A percentile compares a stretch with the other conserved stretches of the same genome.
These are phyloP conservation scores for Cydia amplana DNA, from an alignment of 1,140 invertebrate species.

Conservation along the genomic window DNA sequence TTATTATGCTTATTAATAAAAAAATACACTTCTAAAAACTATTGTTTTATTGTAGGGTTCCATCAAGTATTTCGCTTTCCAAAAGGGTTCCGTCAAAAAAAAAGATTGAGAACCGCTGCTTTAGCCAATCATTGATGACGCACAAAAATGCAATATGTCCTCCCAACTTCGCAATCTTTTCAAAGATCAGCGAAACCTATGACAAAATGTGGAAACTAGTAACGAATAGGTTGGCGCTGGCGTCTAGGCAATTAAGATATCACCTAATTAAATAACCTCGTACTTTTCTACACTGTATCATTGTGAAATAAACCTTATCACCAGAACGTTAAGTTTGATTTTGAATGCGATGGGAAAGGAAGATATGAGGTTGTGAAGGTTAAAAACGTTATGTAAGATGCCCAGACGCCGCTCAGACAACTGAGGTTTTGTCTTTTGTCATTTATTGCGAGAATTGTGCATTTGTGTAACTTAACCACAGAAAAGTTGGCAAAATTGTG, in stretches of 20 bases:
- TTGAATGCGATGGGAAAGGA: background rate
- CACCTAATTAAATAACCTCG: background rate
- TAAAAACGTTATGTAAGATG: background rate
- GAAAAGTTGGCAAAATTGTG: background rate
- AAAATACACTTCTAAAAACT: too few species aligned
- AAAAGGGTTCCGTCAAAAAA: too few species aligned
- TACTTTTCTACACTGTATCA: background rate
- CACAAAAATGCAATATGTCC: background rate
- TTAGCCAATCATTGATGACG: background rate
- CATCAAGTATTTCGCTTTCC: too few species aligned
- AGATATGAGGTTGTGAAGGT: background rate
- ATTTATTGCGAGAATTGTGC: background rate
- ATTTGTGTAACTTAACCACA: background rate
- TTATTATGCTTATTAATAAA: too few species aligned
- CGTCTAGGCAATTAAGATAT: background rate
- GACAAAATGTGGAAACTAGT: conserved; percentile 4
- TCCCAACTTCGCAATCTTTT: background rate
- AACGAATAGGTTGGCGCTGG: background rate
- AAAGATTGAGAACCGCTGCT: too few species aligned
- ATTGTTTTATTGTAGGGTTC: too few species aligned
- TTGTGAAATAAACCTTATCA: background rate
- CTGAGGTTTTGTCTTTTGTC: conserved; percentile 2
- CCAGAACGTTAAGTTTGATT: background rate
- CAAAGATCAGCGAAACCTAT: background rate
- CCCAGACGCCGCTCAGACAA: background rate